A percentile compares a stretch with the other conserved stretches of the same genome.
Evolutionary conservation across 2,113 vertebrate genomes (phyloP).

Genomic region (Panthera tigris): DNA sequence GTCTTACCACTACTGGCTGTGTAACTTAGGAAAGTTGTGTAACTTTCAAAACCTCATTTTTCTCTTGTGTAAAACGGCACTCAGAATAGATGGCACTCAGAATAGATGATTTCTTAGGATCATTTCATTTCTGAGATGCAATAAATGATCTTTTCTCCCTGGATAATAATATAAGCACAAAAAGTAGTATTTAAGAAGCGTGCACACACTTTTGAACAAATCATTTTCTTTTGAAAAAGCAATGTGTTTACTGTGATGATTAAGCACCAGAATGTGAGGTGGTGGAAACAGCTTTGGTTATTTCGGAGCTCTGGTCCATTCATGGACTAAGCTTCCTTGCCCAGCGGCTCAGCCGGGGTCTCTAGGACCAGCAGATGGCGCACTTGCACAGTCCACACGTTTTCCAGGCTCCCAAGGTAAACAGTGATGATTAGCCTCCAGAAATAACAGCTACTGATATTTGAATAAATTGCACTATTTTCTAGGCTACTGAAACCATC

Average conservation of each 20-base stretch:
- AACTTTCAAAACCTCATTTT: neutral
- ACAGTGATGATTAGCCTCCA: neutral
- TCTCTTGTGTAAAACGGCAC: neutral
- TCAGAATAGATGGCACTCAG: neutral
- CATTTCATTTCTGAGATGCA: conserved; percentile 17
- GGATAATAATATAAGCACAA: neutral
- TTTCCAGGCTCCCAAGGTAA: conserved; percentile 25
- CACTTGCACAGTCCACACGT: conserved; percentile 78
- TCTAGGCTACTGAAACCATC: conserved; percentile 34
- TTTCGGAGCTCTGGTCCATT: rapidly evolving
- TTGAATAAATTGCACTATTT: conserved; percentile 53
- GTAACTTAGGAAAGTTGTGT: neutral
- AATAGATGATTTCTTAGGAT: neutral
- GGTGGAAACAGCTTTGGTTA: neutral
- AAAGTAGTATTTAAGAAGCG: neutral
- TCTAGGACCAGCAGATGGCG: conserved; percentile 82
- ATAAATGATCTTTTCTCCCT: neutral
- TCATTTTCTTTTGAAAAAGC: neutral
- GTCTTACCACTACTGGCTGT: neutral
- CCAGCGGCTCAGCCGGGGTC: rapidly evolving
- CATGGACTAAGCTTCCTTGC: rapidly evolving
- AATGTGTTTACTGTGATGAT: neutral
- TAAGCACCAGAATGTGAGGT: neutral
- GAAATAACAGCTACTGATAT: neutral
- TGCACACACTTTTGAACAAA: neutral